Conservation (phyloP, 2,888 invertebrate genomes). For the Eupithecia insigniata region DNA sequence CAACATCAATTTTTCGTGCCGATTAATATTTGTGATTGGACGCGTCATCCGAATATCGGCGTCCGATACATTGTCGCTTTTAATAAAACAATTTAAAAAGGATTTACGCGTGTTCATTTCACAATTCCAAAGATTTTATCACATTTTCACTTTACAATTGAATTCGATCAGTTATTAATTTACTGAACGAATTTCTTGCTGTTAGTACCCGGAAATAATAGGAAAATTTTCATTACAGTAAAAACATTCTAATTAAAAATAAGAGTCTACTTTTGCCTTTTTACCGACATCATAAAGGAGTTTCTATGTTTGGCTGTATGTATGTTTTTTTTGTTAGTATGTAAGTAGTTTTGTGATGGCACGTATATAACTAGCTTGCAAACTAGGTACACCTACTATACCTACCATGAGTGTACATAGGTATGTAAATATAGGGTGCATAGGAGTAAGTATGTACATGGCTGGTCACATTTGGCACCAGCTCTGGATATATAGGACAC, state of each 20-base stretch:
- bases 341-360: no score
- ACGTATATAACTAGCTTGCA: no score
- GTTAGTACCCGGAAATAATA: neutral
- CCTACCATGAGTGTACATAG: neutral
- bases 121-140: neutral
- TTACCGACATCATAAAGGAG: neutral
- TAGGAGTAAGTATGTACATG: neutral
- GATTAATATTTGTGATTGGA: slow-evolving; percentile 19
- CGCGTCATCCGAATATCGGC: neutral
- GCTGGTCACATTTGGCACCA: neutral
- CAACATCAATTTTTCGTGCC: slow-evolving; percentile 10
- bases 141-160: neutral
- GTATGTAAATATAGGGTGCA: neutral
- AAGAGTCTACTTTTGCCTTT: neutral
- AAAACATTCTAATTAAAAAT: no score
- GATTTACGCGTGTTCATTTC: slow-evolving; percentile 8
- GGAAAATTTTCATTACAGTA: neutral
- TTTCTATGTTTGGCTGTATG: neutral
- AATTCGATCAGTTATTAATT: neutral
- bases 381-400: no score
- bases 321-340: no score
- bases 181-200: neutral
- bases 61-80: slow-evolving; percentile 13
- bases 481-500: neutral
- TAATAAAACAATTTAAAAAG: slow-evolving; percentile 25